These are phyloP conservation scores for Drosophila equinoxialis DNA, from an alignment of 1,140 invertebrate genomes.

Conservation along the genomic window DNA sequence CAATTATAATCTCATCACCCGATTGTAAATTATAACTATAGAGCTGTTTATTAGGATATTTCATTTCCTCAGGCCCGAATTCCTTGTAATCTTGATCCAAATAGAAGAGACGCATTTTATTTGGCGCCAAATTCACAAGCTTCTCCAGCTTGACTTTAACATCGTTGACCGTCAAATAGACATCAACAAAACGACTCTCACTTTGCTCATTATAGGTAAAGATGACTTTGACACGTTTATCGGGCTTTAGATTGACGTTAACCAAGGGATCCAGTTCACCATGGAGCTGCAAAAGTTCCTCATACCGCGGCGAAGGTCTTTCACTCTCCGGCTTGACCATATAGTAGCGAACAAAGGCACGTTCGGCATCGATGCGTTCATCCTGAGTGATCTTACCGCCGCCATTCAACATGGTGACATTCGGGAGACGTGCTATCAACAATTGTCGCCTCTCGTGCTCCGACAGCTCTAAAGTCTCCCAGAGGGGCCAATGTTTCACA, in stretches of 20 bases:
- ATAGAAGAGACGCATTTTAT: slow-evolving; percentile 94
- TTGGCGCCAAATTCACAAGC: slow-evolving; percentile 90
- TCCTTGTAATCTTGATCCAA: slow-evolving; percentile 89
- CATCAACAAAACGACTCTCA: slow-evolving; percentile 89
- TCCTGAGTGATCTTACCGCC: slow-evolving; percentile 92
- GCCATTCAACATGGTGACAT: slow-evolving; percentile 93
- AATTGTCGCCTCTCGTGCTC: slow-evolving; percentile 94
- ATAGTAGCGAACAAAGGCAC: slow-evolving; percentile 95
- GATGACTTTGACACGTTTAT: slow-evolving; percentile 92
- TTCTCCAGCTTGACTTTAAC: slow-evolving; percentile 91
- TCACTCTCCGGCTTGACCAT: slow-evolving; percentile 93
- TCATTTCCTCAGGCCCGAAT: slow-evolving; percentile 93
- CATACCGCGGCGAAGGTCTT: slow-evolving; percentile 89
- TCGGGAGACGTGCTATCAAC: slow-evolving; percentile 93
- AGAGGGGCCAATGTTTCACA: slow-evolving; percentile 88
- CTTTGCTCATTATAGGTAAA: slow-evolving; percentile 90
- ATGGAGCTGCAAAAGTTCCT: slow-evolving; percentile 91
- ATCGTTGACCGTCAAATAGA: slow-evolving; percentile 90
- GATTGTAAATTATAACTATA: slow-evolving; percentile 95
- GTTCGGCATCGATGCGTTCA: slow-evolving; percentile 95
- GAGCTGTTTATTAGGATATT: slow-evolving; percentile 92
- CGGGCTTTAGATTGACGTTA: slow-evolving; percentile 92
- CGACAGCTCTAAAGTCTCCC: slow-evolving; percentile 90
- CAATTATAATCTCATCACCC: slow-evolving; percentile 95
- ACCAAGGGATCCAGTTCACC: slow-evolving; percentile 94